Conservation (phyloP, 2,888 invertebrate genomes). For the Xylota segnis region DNA sequence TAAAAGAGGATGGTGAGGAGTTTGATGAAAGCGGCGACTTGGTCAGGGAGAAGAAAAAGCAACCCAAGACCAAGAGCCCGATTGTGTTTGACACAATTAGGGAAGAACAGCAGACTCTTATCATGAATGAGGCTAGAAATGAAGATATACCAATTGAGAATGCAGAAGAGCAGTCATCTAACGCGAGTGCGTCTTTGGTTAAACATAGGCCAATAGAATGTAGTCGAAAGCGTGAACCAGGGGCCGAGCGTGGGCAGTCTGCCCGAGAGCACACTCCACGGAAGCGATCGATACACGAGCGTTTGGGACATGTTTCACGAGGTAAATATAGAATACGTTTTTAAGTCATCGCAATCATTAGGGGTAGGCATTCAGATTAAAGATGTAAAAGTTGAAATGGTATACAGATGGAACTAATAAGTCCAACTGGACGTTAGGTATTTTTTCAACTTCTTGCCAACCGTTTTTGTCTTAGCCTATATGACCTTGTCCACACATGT, state of each 20-base stretch:
- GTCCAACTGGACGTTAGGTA: too few relatives aligned
- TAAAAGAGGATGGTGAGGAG: conserved; percentile 87
- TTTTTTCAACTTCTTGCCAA: too few relatives aligned
- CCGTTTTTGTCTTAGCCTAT: too few relatives aligned
- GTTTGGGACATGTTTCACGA: conserved; percentile 83
- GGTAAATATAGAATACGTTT: conserved; percentile 26
- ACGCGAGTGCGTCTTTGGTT: neutral
- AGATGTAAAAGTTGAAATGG: too few relatives aligned
- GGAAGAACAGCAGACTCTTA: conserved; percentile 38
- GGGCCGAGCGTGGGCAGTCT: conserved; percentile 12
- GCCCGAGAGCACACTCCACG: conserved; percentile 68
- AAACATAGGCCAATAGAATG: conserved; percentile 32
- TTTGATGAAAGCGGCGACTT: conserved; percentile 78
- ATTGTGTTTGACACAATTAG: conserved; percentile 80
- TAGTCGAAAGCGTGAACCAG: conserved; percentile 69
- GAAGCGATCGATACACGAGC: conserved; percentile 85
- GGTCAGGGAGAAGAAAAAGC: conserved; percentile 74
- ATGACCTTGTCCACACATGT: too few relatives aligned
- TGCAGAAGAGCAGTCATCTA: neutral
- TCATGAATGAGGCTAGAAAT: conserved; percentile 10
- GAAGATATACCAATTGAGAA: neutral
- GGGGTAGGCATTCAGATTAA: too few relatives aligned
- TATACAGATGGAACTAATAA: too few relatives aligned
- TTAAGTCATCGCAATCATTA: too few relatives aligned
- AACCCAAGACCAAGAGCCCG: conserved; percentile 81